Conservation (phyloP, 1,140 invertebrate species). For the Liolophura sinensis region DNA sequence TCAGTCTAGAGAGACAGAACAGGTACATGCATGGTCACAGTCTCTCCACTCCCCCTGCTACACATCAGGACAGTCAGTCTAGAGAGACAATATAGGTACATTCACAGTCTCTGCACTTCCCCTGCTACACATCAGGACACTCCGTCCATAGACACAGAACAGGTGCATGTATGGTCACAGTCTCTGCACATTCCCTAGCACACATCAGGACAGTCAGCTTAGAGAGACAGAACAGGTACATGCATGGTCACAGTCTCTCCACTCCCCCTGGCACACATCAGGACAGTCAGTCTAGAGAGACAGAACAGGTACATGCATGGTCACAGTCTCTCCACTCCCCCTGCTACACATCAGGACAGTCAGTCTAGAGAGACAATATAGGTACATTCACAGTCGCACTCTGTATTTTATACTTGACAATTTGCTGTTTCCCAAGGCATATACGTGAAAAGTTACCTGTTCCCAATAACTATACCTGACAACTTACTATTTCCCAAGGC, state of each 20-base stretch:
- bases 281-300: conserved; percentile 63
- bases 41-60: conserved; percentile 87
- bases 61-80: conserved; percentile 85
- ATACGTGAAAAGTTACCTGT: too few species aligned
- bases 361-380: too few species aligned
- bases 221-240: conserved; percentile 31
- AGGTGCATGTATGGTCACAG: conserved; percentile 64
- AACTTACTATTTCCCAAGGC: too few species aligned
- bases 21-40: conserved; percentile 67
- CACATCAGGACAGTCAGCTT: conserved; percentile 70
- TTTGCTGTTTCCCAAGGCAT: too few species aligned
- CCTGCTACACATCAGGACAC: conserved; percentile 90
- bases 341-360: too few species aligned
- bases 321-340: too few species aligned
- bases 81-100: conserved; percentile 65
- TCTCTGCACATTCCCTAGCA: conserved; percentile 87
- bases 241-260: conserved; percentile 69
- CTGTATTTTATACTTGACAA: too few species aligned
- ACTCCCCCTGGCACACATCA: conserved; percentile 88
- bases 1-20: conserved; percentile 71
- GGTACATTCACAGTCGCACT: too few species aligned
- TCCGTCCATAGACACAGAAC: conserved; percentile 71
- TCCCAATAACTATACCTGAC: too few species aligned
- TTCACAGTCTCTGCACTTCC: conserved; percentile 78
- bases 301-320: too few species aligned